Evolutionary conservation across 2,888 invertebrate species (phyloP).

Genomic region (Oscheius onirici): DNA sequence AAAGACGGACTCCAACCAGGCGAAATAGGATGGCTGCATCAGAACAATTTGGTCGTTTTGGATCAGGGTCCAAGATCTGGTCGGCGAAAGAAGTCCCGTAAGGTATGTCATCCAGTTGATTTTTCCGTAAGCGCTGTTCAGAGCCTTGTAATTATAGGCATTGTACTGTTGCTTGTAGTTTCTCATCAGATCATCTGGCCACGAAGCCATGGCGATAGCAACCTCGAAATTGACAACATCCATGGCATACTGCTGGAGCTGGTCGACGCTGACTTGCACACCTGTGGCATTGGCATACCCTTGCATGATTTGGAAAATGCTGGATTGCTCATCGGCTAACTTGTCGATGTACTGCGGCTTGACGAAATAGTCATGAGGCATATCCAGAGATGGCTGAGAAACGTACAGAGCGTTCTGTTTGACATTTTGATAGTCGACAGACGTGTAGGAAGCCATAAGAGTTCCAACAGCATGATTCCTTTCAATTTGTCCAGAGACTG

Average conservation of each 20-base stretch:
- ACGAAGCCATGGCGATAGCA: slow-evolving; percentile 56
- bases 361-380: slow-evolving; percentile 63
- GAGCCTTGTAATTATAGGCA: slow-evolving; percentile 47
- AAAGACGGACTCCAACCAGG: slow-evolving; percentile 60
- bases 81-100: slow-evolving; percentile 35
- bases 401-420: slow-evolving; percentile 55
- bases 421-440: slow-evolving; percentile 57
- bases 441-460: slow-evolving; percentile 53
- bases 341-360: slow-evolving; percentile 57
- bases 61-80: not conserved
- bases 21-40: slow-evolving; percentile 61
- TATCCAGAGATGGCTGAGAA: slow-evolving; percentile 54
- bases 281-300: not conserved
- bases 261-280: not conserved
- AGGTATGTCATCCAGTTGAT: slow-evolving; percentile 55
- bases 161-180: slow-evolving; percentile 67
- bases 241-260: slow-evolving; percentile 14
- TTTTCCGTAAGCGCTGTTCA: slow-evolving; percentile 43
- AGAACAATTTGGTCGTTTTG: slow-evolving; percentile 39
- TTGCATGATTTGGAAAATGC: slow-evolving; percentile 11
- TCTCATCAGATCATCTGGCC: slow-evolving; percentile 56
- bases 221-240: slow-evolving; percentile 38
- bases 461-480: slow-evolving; percentile 53
- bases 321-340: slow-evolving; percentile 44
- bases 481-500: slow-evolving; percentile 43